Conservation (phyloP, 2,113 vertebrate genomes). For the western clawed frog (Xenopus tropicalis) region UCB_Xtro_10.0 CM004445.2:67222501-67223000, state of each 20-base stretch:
- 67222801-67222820: constrained; percentile 51
- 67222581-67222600: constrained; percentile 86
- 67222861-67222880: constrained; percentile 82
- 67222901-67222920: not conserved
- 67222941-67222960: not conserved
- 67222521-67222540: constrained; percentile 99
- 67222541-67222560: constrained; percentile 81
- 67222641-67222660: constrained; percentile 76
- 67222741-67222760: constrained; percentile 67
- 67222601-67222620: constrained; percentile 79
- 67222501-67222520: constrained; percentile 99
- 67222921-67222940: not conserved
- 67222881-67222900: constrained; percentile 86
- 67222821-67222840: constrained; percentile 57
- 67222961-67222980: not conserved
- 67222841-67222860: constrained; percentile 73
- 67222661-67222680: constrained; percentile 71
- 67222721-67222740: constrained; percentile 76
- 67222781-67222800: constrained; percentile 68
- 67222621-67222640: constrained; percentile 77
- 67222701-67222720: constrained; percentile 53
- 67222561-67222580: constrained; percentile 76
- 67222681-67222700: constrained; percentile 64
- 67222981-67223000: constrained; percentile 5
- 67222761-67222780: constrained; percentile 72